Evolutionary conservation across 2,113 vertebrate species (phyloP), one percentile per base, ranked within the genome.

Genomic region (Ammodytes dubius): DNA sequence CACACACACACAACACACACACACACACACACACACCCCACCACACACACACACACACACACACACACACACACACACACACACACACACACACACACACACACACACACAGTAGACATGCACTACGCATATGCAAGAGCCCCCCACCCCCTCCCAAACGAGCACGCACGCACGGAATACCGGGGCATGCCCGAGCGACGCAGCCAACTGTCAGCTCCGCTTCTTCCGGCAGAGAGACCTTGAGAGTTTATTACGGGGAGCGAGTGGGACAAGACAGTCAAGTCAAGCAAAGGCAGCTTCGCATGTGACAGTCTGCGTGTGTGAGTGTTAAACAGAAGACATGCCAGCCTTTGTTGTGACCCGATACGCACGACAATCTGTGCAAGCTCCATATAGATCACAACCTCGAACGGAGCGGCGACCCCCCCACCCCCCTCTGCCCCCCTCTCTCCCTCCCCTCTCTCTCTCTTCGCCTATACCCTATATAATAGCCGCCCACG

Each of bases 141-240:
- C 52, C 43, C 58, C 19, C 49, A 13, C 42, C 70, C 78, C 61
- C 58, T 79, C 68, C 64, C 46, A 5, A 37, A 39, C 52, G 11
- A 73, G 75, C 86, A 82, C 75, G 69, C 88, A 88, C 79, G 87
- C 91, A 85, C 73, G 90, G 88, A 91, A 92, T 91, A 87, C 92
- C 91, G 87, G 91, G 93, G 92, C 85, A 91, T 92, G 87, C 91
- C 93, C 92, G 69, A 74, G 87, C 84, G 70, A 86, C 79, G 87
- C 84, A 82, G 84, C 76, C 85, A 88, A 82, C 87, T 89, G 88
- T 88, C 90, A 90, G 87, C 79, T 85, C 77, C 57, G 71, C 84
- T 85, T 87, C 85, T 92, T 88, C 86, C 79, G 77, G 79, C 86
- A 87, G 79, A 86, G 78, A 88, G 82, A 86, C 84, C 86, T 77